Evolutionary conservation across 2,113 vertebrate species (phyloP).

Genomic region (Sterrhoptilus dennistouni): DNA sequence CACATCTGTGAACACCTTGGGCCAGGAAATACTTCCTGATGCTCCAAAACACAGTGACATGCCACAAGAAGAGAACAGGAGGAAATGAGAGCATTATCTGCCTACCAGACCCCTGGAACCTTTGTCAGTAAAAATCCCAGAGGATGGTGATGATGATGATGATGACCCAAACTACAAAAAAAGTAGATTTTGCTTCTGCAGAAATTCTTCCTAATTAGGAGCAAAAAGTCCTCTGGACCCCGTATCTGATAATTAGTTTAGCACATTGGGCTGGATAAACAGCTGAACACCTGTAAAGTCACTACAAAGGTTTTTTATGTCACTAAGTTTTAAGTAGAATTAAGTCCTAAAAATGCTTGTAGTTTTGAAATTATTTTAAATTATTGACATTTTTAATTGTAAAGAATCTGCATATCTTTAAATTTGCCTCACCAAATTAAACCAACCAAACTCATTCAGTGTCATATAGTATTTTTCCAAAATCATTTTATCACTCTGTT

Average conservation of each 20-base stretch:
- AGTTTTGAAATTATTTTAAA: neutral
- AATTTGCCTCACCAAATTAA: neutral
- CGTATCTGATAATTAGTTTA: neutral
- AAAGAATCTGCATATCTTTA: neutral
- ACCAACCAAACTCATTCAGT: neutral
- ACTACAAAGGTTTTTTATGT: neutral
- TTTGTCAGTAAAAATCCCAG: neutral
- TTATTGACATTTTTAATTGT: neutral
- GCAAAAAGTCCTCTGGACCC: neutral
- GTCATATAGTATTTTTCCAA: neutral
- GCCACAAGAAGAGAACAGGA: neutral
- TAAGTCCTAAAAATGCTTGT: neutral
- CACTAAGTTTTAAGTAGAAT: neutral
- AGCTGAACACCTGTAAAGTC: neutral
- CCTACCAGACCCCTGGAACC: neutral
- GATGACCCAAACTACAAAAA: neutral
- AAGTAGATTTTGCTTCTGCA: neutral
- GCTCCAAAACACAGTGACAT: accelerated
- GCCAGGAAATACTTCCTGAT: neutral
- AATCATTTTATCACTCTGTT: neutral
- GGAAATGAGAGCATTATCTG: neutral
- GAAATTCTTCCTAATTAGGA: neutral
- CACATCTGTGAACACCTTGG: accelerated
- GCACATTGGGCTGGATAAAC: neutral
- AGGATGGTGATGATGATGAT: accelerated